phyloP scores from a whole-genome alignment of 2,797 vertebrate species.

The Anguilla pacifica region DNA sequence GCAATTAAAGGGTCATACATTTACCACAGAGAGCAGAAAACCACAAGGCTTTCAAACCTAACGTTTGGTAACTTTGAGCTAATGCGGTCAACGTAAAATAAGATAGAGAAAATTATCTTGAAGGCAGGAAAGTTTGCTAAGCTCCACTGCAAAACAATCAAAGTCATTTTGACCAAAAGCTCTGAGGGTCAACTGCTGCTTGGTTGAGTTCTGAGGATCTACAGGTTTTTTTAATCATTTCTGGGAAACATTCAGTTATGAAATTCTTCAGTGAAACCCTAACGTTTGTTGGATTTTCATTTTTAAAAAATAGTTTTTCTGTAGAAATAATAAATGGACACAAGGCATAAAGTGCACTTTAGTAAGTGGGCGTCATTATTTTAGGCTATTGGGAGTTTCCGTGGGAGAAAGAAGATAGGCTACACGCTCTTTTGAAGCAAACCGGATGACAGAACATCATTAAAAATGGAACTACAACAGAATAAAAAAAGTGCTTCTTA shows the following conservation, averaged over 20 bases:
- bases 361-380: not conserved
- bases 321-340: not conserved
- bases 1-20: not conserved
- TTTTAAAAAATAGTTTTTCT: not conserved
- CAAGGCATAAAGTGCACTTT: not conserved
- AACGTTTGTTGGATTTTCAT: not conserved
- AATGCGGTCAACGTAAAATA: not conserved
- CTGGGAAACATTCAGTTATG: not conserved
- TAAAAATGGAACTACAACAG: not conserved
- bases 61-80: not conserved
- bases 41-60: not conserved
- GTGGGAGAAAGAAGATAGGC: not conserved
- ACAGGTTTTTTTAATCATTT: not conserved
- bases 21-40: not conserved
- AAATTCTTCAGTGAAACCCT: not conserved
- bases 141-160: not conserved
- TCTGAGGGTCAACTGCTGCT: not conserved
- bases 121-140: not conserved
- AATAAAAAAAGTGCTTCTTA: not conserved
- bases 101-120: not conserved
- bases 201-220: not conserved
- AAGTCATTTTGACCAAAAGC: not conserved
- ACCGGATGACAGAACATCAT: not conserved
- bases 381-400: not conserved
- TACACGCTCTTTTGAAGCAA: not conserved